phyloP scores from a whole-genome alignment of 2,797 vertebrate genomes.

The Cryptoprocta ferox region DNA sequence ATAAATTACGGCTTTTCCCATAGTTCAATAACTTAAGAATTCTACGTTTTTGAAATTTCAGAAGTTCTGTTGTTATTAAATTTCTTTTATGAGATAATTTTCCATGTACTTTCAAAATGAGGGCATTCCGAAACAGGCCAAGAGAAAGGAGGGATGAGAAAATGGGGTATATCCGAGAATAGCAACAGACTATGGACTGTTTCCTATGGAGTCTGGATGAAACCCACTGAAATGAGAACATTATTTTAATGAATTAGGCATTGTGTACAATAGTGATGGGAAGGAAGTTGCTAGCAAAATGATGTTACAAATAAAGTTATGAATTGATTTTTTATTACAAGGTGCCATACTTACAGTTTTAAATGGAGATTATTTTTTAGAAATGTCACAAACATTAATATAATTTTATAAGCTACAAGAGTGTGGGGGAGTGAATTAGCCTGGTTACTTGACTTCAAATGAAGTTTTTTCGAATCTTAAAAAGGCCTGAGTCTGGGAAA shows the following conservation, averaged over 20 bases:
- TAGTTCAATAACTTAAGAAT: conserved; percentile 78
- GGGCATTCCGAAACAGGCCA: conserved; percentile 13
- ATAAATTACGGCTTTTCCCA: conserved; percentile 82
- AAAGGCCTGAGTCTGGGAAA: background rate
- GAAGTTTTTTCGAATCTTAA: conserved; percentile 11
- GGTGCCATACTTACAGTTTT: conserved; percentile 23
- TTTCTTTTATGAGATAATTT: conserved; percentile 65
- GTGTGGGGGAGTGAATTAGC: background rate
- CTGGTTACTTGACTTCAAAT: background rate
- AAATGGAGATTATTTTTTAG: conserved; percentile 58
- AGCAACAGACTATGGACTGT: background rate
- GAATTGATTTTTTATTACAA: conserved; percentile 55
- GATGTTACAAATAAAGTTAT: conserved; percentile 19
- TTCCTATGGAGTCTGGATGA: background rate
- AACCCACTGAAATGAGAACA: background rate
- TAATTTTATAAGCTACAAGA: background rate
- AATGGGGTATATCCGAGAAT: background rate
- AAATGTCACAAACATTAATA: conserved; percentile 26
- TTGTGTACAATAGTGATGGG: background rate
- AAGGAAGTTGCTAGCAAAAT: conserved; percentile 61
- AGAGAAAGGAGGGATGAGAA: background rate
- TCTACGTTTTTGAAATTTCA: conserved; percentile 70
- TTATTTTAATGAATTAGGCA: conserved; percentile 4
- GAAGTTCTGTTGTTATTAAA: conserved; percentile 78
- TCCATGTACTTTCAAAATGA: conserved; percentile 61